A percentile compares a stretch with the other conserved stretches of the same genome.
Evolutionary conservation across 2,113 vertebrate genomes (phyloP).

Genomic region (Psittacara wagleri): DNA sequence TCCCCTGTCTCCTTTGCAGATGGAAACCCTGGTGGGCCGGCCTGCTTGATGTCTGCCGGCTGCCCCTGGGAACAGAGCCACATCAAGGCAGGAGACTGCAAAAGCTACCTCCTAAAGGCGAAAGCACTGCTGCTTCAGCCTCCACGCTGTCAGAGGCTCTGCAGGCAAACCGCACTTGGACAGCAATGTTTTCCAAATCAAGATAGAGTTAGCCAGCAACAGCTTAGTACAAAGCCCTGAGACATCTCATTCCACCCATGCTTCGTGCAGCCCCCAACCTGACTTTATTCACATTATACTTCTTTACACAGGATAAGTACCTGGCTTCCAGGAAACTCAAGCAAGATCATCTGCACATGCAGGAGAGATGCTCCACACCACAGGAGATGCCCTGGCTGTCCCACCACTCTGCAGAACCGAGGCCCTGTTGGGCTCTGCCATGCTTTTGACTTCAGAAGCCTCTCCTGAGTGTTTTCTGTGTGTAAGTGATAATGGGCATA

Average conservation of each 20-base stretch:
- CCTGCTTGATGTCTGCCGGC: rapidly evolving
- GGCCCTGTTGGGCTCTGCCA: neutral
- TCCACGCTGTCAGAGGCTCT: neutral
- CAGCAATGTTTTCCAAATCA: neutral
- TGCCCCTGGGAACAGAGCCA: rapidly evolving
- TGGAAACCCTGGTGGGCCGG: neutral
- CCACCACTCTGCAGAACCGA: rapidly evolving
- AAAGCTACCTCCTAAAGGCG: neutral
- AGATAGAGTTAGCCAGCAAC: neutral
- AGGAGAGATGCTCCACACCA: neutral
- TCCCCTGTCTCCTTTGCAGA: neutral
- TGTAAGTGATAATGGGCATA: neutral
- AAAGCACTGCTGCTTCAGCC: neutral
- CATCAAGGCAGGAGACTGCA: neutral
- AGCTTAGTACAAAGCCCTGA: neutral
- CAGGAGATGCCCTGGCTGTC: rapidly evolving
- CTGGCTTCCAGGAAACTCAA: neutral
- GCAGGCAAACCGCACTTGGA: neutral
- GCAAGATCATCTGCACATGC: neutral
- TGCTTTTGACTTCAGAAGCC: neutral
- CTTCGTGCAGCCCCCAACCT: neutral
- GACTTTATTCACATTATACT: rapidly evolving
- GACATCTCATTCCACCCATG: rapidly evolving
- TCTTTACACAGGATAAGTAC: neutral
- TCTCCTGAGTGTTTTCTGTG: neutral